Evolutionary conservation across 2,888 invertebrate genomes (phyloP).

Genomic region (Dasysyrphus tricinctus): DNA sequence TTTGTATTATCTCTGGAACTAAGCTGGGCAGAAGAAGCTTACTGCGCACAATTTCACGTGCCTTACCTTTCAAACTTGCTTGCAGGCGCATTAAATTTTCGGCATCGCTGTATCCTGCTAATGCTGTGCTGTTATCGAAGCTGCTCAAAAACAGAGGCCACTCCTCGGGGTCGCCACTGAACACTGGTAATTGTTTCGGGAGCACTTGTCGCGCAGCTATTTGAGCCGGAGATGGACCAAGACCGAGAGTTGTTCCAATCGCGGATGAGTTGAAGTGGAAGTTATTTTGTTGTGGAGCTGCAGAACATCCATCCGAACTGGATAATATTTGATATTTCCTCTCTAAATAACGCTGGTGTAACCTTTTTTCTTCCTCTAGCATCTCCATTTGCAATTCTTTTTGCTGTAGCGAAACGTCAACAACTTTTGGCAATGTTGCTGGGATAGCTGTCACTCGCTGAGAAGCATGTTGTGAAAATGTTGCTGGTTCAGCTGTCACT

Average conservation of each 20-base stretch:
- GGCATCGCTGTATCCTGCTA: constrained; percentile 60
- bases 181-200: constrained; percentile 53
- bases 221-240: constrained; percentile 33
- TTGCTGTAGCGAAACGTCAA: constrained; percentile 21
- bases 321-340: constrained; percentile 33
- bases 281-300: neutral
- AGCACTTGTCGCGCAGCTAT: constrained; percentile 60
- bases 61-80: constrained; percentile 50
- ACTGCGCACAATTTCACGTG: constrained; percentile 48
- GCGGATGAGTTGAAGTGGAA: neutral
- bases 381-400: constrained; percentile 46
- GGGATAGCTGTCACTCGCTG: constrained; percentile 3
- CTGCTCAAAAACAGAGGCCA: constrained; percentile 70
- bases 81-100: constrained; percentile 70
- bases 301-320: neutral
- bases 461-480: neutral
- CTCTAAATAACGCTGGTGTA: constrained; percentile 42
- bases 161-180: constrained; percentile 58
- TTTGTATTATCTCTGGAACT: constrained; percentile 60
- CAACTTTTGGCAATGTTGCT: neutral
- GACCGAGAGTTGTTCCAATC: neutral
- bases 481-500: constrained; percentile 8
- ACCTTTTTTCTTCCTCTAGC: constrained; percentile 54
- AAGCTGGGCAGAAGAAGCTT: constrained; percentile 57
- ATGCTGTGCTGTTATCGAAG: constrained; percentile 62